A percentile compares a stretch with the other conserved stretches of the same genome.
phyloP scores from a whole-genome alignment of 2,797 vertebrate genomes.

The Sebastes miniatus region DNA sequence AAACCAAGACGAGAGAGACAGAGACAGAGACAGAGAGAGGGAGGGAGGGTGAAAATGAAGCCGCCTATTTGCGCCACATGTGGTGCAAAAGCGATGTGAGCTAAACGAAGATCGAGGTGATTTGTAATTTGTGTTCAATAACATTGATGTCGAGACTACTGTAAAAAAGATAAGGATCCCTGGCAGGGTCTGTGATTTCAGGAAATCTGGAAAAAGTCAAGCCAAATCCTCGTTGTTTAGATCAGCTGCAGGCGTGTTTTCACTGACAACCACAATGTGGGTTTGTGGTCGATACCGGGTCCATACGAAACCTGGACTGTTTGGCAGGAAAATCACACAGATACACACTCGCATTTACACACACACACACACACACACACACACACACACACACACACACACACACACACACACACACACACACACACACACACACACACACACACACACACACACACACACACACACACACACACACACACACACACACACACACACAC shows the following conservation, averaged over 20 bases:
- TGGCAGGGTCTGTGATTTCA: constrained; percentile 14
- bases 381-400: constrained; percentile 27
- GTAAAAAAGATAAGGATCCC: constrained; percentile 20
- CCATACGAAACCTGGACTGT: constrained; percentile 49
- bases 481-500: constrained; percentile 20
- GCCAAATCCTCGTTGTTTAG: constrained; percentile 35
- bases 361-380: neutral
- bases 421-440: constrained; percentile 31
- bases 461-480: constrained; percentile 13
- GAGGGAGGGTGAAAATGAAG: neutral
- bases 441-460: constrained; percentile 9
- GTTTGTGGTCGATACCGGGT: constrained; percentile 51
- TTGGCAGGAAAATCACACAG: constrained; percentile 45
- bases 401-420: constrained; percentile 8
- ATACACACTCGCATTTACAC: constrained; percentile 24
- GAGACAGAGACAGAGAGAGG: rapidly evolving
- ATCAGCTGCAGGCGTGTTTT: constrained; percentile 52
- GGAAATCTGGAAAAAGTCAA: constrained; percentile 32
- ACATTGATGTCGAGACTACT: neutral
- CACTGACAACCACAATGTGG: constrained; percentile 53
- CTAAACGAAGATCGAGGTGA: neutral
- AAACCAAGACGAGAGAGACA: neutral
- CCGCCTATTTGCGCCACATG: neutral
- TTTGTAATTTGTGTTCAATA: constrained; percentile 2
- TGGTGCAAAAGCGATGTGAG: neutral